Base-by-base conservation (phyloP, 2,797 vertebrate genomes). In the Anolis apletophallus region DNA sequence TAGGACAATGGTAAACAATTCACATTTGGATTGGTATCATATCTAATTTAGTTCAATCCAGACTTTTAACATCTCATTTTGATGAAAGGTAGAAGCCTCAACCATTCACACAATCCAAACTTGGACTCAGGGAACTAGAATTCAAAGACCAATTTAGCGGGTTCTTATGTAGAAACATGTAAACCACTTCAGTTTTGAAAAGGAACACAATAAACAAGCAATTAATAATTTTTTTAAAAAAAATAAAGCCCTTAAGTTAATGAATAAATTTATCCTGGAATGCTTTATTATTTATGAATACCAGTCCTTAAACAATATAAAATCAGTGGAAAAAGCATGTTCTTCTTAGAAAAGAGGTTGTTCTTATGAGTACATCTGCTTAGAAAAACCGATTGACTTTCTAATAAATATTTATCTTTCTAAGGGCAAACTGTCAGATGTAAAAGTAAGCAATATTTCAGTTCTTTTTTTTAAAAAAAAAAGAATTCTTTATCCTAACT, bases 21-120 rank as follows among this genome's bases (percentile, higher is more conserved):
- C n/a, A n/a, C n/a, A n/a, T n/a, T 95, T 94, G 89, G 91, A 95
- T 88, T 78, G 90, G 88, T 91, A 0, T 91, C 90, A 81, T 93
- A 92, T 34, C 64, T 6, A 6, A 46, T 6, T 46, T 46, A 46
- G 40, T 1, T 2, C 6, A 17, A 23, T n/a, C 23, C 10, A n/a
- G 14, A 61, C n/a, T n/a, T n/a, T n/a, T n/a, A n/a, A n/a, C n/a
- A n/a, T n/a, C 7, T 61, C 52, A n/a, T 82, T 72, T 40, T 3
- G 1, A 13, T 16, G 67, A 69, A 69, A 32, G 29, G 2, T 69
- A n/a, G 32, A 71, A 71, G 36, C n/a, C 32, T 71, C 16, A 73
- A 40, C 40, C 23, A 10, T 71, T 71, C 16, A 36, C 32, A 16
- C 52, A 55, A 19, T n/a, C 32, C n/a, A 55, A 17, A 55, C 52